Percentiles rank a stretch among this genome's conserved stretches.
Evolutionary conservation across 2,888 invertebrate species (phyloP).

Genomic region (Sepiola atlantica): DNA sequence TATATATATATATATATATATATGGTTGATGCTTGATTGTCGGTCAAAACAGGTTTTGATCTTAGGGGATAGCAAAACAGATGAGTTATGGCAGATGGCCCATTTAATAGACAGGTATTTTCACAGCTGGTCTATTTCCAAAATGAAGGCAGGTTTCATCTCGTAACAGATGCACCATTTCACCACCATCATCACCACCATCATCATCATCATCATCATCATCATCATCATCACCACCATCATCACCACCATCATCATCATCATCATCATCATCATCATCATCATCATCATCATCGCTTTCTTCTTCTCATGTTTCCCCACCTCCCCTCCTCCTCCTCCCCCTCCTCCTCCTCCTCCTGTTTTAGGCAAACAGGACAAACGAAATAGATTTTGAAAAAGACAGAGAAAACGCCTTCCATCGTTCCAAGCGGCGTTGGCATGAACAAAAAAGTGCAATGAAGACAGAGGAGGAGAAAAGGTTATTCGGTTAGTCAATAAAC

Average conservation of each 20-base stretch:
- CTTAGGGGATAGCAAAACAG: background rate
- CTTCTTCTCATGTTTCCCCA: no score
- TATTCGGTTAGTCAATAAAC: background rate
- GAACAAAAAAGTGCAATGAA: background rate
- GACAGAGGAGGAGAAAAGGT: background rate
- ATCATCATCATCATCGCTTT: no score
- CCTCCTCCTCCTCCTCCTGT: background rate
- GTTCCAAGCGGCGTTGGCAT: background rate
- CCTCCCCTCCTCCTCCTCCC: background rate
- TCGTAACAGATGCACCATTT: background rate
- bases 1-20: no score
- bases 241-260: no score
- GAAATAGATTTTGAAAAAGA: background rate
- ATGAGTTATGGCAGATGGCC: background rate
- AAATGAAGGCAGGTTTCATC: background rate
- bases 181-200: no score
- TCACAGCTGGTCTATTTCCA: background rate
- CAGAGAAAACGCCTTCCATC: background rate
- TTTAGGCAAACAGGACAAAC: background rate
- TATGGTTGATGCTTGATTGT: background rate
- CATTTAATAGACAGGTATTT: background rate
- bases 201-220: no score
- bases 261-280: no score
- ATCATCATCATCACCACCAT: no score
- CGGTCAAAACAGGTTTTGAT: background rate